These are phyloP conservation scores for Anadara kagoshimensis DNA, from an alignment of 1,140 invertebrate genomes.

Conservation along the genomic window DNA sequence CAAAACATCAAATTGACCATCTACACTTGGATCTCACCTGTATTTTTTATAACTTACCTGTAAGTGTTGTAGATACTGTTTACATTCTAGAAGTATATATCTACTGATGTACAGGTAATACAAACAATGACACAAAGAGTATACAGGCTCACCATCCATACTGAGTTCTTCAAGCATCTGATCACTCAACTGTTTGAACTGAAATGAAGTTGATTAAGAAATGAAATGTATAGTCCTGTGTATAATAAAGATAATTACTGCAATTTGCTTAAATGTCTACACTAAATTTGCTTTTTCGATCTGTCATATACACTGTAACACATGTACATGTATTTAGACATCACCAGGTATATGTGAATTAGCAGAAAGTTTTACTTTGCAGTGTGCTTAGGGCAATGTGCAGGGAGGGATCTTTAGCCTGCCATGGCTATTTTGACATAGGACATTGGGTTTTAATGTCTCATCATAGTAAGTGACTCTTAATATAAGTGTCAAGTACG, in stretches of 20 bases:
- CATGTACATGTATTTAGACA: no score
- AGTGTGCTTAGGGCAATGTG: no score
- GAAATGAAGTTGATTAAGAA: neutral
- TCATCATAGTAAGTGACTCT: no score
- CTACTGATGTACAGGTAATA: slow-evolving; percentile 28
- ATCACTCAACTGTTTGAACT: slow-evolving; percentile 7
- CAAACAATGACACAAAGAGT: slow-evolving; percentile 18
- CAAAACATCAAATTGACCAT: no score
- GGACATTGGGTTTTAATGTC: no score
- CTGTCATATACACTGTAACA: neutral
- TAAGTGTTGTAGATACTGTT: slow-evolving; percentile 12
- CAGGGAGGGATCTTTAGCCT: no score
- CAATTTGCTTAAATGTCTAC: neutral
- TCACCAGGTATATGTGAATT: no score
- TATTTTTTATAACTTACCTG: slow-evolving; percentile 18
- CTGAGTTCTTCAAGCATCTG: slow-evolving; percentile 10
- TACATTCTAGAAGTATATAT: slow-evolving; percentile 19
- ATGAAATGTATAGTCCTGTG: slow-evolving; percentile 5
- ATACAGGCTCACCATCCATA: slow-evolving; percentile 37
- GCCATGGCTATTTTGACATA: no score
- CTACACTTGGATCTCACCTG: no score
- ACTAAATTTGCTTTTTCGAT: neutral
- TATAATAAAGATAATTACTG: neutral
- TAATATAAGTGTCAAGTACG: no score
- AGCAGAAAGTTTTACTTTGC: no score